phyloP scores from a whole-genome alignment of 2,113 vertebrate genomes.

The Sialia sialis region DNA sequence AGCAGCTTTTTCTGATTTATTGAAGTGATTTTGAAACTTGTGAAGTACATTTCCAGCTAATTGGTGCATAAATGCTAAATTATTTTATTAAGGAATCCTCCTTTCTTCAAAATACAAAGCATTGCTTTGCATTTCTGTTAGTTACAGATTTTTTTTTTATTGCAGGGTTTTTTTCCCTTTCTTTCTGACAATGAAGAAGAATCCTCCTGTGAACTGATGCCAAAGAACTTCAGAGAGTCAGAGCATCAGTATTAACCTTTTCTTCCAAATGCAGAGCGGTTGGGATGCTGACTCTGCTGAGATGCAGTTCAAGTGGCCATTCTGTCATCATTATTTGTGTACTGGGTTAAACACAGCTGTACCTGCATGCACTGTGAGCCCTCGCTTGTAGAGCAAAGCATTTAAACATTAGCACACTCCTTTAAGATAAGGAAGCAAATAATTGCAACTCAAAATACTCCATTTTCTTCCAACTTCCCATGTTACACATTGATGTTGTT shows the following conservation, averaged over 20 bases:
- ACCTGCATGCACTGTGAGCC: accelerated
- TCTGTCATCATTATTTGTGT: not conserved
- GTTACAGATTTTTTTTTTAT: not conserved
- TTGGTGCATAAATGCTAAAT: not conserved
- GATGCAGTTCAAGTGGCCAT: not conserved
- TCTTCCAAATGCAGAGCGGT: not conserved
- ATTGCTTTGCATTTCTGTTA: not conserved
- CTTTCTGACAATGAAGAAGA: not conserved
- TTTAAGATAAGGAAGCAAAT: not conserved
- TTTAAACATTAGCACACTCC: not conserved
- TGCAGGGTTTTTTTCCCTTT: not conserved
- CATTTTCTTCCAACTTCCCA: accelerated
- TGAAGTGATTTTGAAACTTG: not conserved
- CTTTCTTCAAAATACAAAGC: not conserved
- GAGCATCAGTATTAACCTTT: not conserved
- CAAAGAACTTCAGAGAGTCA: not conserved
- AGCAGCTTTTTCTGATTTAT: not conserved
- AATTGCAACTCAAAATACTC: not conserved
- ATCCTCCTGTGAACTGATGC: not conserved
- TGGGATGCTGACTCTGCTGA: not conserved
- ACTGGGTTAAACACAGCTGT: not conserved
- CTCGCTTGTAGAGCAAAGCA: not conserved
- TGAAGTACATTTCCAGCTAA: not conserved
- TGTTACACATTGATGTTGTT: not conserved
- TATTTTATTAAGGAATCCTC: not conserved